These are phyloP conservation scores for Stictonetta naevosa DNA, from an alignment of 2,113 vertebrate genomes.

Conservation along the genomic window DNA sequence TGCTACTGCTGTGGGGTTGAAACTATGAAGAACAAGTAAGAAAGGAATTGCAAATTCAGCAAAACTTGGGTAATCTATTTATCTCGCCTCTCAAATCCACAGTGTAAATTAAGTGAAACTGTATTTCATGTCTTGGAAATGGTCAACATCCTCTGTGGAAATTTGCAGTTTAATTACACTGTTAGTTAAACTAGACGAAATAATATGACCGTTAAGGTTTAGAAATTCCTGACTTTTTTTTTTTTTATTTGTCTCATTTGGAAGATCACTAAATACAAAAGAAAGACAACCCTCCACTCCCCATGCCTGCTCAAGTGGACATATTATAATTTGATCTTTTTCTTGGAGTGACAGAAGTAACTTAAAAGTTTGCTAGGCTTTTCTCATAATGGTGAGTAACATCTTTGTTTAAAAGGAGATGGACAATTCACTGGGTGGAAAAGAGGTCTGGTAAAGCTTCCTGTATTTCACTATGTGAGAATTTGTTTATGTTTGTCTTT, in stretches of 20 bases:
- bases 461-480: neutral
- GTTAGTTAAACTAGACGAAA: neutral
- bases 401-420: neutral
- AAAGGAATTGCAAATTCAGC: neutral
- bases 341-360: neutral
- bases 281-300: neutral
- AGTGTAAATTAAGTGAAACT: neutral
- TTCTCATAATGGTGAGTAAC: neutral
- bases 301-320: too few relatives aligned
- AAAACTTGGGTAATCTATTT: neutral
- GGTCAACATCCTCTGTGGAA: neutral
- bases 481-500: neutral
- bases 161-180: neutral
- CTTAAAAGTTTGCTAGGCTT: neutral
- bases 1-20: neutral
- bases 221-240: neutral
- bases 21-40: neutral
- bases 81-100: neutral
- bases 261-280: neutral
- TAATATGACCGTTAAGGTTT: neutral
- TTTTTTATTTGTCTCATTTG: neutral
- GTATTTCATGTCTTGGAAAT: neutral
- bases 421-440: neutral
- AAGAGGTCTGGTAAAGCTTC: neutral
- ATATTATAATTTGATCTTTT: neutral